Percentiles rank a stretch among this genome's conserved stretches.
Evolutionary conservation across 1,140 invertebrate genomes (phyloP).

Genomic region (Lordiphosa mommai): DNA sequence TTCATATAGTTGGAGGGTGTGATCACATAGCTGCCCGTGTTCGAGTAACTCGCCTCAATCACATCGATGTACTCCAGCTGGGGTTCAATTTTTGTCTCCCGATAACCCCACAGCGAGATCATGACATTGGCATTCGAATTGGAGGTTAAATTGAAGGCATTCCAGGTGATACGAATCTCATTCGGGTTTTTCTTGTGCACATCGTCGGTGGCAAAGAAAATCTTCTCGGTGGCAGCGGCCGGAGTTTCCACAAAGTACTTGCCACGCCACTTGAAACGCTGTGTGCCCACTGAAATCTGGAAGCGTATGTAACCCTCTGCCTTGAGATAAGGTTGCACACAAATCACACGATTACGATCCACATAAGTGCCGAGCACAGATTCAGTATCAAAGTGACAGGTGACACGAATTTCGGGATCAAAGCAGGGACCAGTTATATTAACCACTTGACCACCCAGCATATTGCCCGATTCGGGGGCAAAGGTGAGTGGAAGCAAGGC

Average conservation of each 20-base stretch:
- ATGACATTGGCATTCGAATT: constrained; percentile 87
- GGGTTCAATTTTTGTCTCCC: constrained; percentile 87
- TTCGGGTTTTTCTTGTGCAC: constrained; percentile 87
- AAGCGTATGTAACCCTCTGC: constrained; percentile 95
- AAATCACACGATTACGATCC: constrained; percentile 90
- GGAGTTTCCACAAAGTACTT: constrained; percentile 95
- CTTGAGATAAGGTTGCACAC: constrained; percentile 92
- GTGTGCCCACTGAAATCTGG: constrained; percentile 91
- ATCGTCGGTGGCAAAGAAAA: constrained; percentile 88
- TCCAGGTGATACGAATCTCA: constrained; percentile 90
- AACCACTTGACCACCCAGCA: constrained; percentile 91
- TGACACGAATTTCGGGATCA: constrained; percentile 85
- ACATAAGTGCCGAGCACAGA: constrained; percentile 87
- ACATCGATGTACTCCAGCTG: constrained; percentile 84
- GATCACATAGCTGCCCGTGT: constrained; percentile 85
- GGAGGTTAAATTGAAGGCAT: constrained; percentile 90
- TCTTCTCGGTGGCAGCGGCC: constrained; percentile 89
- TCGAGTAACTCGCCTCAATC: constrained; percentile 83
- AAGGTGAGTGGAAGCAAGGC: constrained; percentile 90
- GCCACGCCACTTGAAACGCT: constrained; percentile 93
- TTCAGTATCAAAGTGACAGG: constrained; percentile 90
- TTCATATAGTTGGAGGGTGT: constrained; percentile 85
- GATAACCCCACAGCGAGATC: constrained; percentile 92
- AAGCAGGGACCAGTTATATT: constrained; percentile 98
- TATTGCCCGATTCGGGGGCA: constrained; percentile 95